Base-by-base conservation (phyloP, 2,113 vertebrate species). In the Nymphicus hollandicus region DNA sequence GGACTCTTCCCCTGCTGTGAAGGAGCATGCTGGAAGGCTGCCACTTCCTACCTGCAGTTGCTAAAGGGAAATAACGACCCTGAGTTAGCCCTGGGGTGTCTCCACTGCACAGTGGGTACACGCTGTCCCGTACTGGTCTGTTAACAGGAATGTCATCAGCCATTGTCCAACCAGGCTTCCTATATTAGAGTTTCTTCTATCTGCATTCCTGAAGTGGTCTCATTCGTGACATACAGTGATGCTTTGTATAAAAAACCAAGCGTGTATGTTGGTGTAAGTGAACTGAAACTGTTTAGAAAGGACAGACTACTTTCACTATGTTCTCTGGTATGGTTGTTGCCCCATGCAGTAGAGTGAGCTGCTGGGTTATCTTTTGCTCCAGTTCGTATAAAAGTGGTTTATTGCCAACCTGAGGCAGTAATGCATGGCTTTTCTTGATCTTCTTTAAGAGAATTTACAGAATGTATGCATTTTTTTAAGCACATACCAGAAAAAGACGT, bases 251-350 rank as follows among this genome's bases (percentile, higher is more conserved):
- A 35, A 79, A 23, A 28, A 20, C 0, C 56, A 20, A 61, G 25
- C 1, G 0, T 50, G 35, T 13, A 0, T 18, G 13, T 68, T 9
- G n/a, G 23, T 28, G 12, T n/a, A 49, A 41, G 37, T 33, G 52
- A 72, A 31, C 0, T 76, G 63, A 72, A 88, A 43, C 27, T 65
- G 10, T 66, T 74, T 10, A 22, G 63, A 78, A 31, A 53, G 39
- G n/a, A 9, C n/a, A 19, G 23, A 6, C 23, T 63, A 23, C n/a
- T 52, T 60, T 64, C 61, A 33, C 13, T 12, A 3, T 15, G 5
- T 10, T 65, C 37, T 61, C 58, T 47, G 23, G 13, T 55, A 11
- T 0, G 0, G 29, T 14, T 7, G 1, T 17, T 86, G 37, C 17
- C 31, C 58, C 7, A 1, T 35, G 25, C 37, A 37, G 15, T 44